Conservation (phyloP, 1,140 invertebrate species). For the Gryllus bimaculatus region DNA sequence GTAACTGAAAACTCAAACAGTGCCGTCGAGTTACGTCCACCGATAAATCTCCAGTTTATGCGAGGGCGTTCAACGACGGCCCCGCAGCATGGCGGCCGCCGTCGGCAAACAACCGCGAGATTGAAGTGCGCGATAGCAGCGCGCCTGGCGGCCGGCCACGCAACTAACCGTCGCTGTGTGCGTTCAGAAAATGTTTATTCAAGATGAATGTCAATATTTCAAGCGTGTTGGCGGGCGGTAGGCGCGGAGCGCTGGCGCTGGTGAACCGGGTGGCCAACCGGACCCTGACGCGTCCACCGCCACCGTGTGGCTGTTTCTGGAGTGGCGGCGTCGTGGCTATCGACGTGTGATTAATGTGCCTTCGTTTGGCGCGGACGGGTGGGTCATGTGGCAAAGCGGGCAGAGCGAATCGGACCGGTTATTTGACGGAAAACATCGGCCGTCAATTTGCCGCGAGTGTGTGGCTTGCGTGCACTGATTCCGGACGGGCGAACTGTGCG, state of each 20-base stretch:
- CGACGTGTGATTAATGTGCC: neutral
- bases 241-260: neutral
- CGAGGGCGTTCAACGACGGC: neutral
- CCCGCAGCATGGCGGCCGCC: neutral
- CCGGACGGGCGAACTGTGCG: too few relatives aligned
- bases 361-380: neutral
- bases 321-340: neutral
- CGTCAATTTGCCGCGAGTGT: neutral
- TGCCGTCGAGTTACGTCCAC: neutral
- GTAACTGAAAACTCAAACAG: neutral
- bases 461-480: neutral
- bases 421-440: neutral
- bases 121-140: neutral
- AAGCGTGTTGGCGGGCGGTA: neutral
- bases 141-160: neutral
- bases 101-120: neutral
- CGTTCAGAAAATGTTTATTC: neutral
- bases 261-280: neutral
- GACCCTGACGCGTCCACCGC: too few relatives aligned
- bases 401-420: neutral
- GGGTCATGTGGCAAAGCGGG: neutral
- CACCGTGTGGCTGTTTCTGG: too few relatives aligned
- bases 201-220: constrained; percentile 1
- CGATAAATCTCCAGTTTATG: neutral
- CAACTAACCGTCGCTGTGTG: neutral